Conservation (phyloP, 1,140 invertebrate genomes). For the Drosophila ercepeae region DNA sequence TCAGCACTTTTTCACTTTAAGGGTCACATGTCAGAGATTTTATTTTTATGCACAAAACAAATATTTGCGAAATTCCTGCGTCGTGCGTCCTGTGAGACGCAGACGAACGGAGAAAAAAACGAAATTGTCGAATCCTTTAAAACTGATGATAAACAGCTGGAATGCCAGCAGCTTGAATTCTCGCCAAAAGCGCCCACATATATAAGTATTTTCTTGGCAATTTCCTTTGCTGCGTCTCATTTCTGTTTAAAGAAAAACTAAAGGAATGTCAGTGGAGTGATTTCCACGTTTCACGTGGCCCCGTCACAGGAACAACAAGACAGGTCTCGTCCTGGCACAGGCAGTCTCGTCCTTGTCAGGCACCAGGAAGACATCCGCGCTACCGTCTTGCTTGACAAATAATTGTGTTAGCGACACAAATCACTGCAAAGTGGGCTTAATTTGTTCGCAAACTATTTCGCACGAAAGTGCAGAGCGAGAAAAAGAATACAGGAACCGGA, state of each 20-base stretch:
- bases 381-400: conserved; percentile 48
- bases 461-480: conserved; percentile 16
- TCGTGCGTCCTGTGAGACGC: too few relatives aligned
- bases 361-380: neutral
- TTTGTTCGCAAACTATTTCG: conserved; percentile 73
- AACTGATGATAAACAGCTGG: conserved; percentile 1
- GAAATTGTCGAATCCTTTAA: conserved; percentile 11
- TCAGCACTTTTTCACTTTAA: neutral
- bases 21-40: neutral
- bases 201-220: neutral
- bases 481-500: too few relatives aligned
- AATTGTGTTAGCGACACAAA: conserved; percentile 76
- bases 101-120: neutral
- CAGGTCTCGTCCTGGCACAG: neutral
- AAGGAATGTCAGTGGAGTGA: conserved; percentile 10
- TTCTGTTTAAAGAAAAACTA: conserved; percentile 21
- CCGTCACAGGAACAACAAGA: neutral
- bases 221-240: conserved; percentile 8
- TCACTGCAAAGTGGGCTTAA: conserved; percentile 76
- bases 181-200: conserved; percentile 4
- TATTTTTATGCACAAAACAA: neutral
- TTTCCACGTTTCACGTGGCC: conserved; percentile 20
- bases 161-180: conserved; percentile 19
- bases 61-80: neutral
- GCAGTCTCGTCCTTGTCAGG: conserved; percentile 22